These are phyloP conservation scores for Cynodonichthys magdalenae DNA, from an alignment of 2,797 vertebrate species.

Conservation along the genomic window DNA sequence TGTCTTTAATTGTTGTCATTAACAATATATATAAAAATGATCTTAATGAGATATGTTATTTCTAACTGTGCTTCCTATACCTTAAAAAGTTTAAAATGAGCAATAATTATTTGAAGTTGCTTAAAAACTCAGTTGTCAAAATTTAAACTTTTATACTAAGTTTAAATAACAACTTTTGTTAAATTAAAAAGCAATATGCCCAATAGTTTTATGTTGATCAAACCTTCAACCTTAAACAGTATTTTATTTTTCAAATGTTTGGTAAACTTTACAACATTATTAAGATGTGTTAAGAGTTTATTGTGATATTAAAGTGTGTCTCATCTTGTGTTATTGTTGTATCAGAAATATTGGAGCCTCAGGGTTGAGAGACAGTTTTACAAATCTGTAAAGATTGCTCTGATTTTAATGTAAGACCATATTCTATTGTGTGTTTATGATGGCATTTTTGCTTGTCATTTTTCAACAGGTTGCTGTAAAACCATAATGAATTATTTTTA, in stretches of 20 bases:
- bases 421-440: not conserved
- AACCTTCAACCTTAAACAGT: not conserved
- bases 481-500: slow-evolving; percentile 1
- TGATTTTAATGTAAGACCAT: not conserved
- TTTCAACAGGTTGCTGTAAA: slow-evolving; percentile 7
- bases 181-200: not conserved
- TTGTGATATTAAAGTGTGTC: not conserved
- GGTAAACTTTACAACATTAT: not conserved
- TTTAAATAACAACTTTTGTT: not conserved
- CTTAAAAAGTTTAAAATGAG: no score
- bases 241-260: slow-evolving; percentile 1
- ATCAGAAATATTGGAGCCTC: not conserved
- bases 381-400: not conserved
- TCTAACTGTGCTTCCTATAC: no score
- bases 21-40: not conserved
- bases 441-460: not conserved
- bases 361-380: not conserved
- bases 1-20: not conserved
- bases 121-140: not conserved
- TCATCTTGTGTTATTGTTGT: not conserved
- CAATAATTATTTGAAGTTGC: no score
- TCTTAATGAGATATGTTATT: no score
- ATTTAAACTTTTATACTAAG: not conserved
- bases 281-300: not conserved
- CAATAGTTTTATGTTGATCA: slow-evolving; percentile 5